These are phyloP conservation scores for Dorcus parallelipipedus DNA, from an alignment of 2,888 invertebrate species.

Conservation along the genomic window DNA sequence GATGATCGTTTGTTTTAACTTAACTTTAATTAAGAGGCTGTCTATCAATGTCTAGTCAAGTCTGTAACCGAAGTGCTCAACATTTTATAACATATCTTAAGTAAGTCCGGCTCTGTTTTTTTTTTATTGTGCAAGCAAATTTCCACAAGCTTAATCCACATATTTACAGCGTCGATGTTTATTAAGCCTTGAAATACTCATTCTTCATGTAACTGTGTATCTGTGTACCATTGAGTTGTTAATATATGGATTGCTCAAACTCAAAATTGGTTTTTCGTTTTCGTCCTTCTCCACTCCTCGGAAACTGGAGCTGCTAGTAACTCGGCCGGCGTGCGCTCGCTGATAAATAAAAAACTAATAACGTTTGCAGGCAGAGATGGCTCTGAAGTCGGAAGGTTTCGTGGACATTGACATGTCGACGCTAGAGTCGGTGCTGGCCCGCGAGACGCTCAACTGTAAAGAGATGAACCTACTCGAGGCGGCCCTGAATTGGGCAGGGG, in stretches of 20 bases:
- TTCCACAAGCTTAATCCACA: slow-evolving; percentile 36
- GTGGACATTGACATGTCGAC: slow-evolving; percentile 93
- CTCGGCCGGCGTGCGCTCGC: neutral
- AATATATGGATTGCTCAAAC: slow-evolving; percentile 47
- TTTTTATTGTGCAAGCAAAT: neutral
- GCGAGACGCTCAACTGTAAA: slow-evolving; percentile 93
- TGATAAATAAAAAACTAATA: neutral
- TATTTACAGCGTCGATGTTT: slow-evolving; percentile 43
- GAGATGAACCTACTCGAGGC: slow-evolving; percentile 90
- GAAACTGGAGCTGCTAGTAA: too few species aligned
- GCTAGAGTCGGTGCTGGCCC: slow-evolving; percentile 82
- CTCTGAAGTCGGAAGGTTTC: slow-evolving; percentile 92
- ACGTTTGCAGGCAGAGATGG: slow-evolving; percentile 81
- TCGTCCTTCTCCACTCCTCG: neutral
- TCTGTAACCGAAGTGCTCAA: slow-evolving; percentile 24
- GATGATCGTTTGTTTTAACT: neutral
- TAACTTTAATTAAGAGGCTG: too few species aligned
- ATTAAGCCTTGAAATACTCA: slow-evolving; percentile 20
- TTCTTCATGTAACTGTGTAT: slow-evolving; percentile 13
- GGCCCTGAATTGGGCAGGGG: slow-evolving; percentile 88
- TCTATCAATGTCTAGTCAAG: neutral
- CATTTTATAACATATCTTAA: slow-evolving; percentile 32
- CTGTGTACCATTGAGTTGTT: slow-evolving; percentile 40
- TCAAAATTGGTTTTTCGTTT: slow-evolving; percentile 11
- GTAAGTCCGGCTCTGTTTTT: slow-evolving; percentile 17